Evolutionary conservation across 1,140 invertebrate genomes (phyloP).

Genomic region (Caerostris darwini): DNA sequence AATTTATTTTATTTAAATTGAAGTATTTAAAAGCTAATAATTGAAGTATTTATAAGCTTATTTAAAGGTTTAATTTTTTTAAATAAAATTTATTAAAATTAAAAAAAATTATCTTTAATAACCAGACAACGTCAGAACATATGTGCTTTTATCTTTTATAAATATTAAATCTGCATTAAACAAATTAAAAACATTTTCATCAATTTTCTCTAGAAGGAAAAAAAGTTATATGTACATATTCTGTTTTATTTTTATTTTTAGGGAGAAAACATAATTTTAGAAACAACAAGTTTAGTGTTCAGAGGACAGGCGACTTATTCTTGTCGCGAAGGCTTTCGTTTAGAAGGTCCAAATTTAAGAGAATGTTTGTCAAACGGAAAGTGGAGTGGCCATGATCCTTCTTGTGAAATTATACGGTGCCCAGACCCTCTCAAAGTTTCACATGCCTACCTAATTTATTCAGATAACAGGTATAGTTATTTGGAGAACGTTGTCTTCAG

Average conservation of each 20-base stretch:
- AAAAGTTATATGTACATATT: too few species aligned
- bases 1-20: too few species aligned
- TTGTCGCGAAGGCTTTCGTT: slow-evolving; percentile 82
- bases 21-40: too few species aligned
- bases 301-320: slow-evolving; percentile 73
- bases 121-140: too few species aligned
- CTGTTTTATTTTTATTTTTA: slow-evolving; percentile 17
- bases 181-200: too few species aligned
- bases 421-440: slow-evolving; percentile 66
- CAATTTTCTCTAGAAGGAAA: too few species aligned
- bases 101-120: too few species aligned
- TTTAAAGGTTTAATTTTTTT: too few species aligned
- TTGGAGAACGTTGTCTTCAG: neutral
- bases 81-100: too few species aligned
- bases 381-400: slow-evolving; percentile 84
- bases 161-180: too few species aligned
- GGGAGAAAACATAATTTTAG: slow-evolving; percentile 62
- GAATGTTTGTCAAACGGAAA: slow-evolving; percentile 83
- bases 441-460: slow-evolving; percentile 76
- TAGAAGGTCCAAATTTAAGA: slow-evolving; percentile 82
- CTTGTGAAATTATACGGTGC: slow-evolving; percentile 79
- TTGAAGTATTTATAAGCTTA: too few species aligned
- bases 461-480: slow-evolving; percentile 78
- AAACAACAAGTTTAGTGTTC: slow-evolving; percentile 60
- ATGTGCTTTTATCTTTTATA: too few species aligned